Conservation (phyloP, 2,797 vertebrate species). For the Neosalanx taihuensis region DNA sequence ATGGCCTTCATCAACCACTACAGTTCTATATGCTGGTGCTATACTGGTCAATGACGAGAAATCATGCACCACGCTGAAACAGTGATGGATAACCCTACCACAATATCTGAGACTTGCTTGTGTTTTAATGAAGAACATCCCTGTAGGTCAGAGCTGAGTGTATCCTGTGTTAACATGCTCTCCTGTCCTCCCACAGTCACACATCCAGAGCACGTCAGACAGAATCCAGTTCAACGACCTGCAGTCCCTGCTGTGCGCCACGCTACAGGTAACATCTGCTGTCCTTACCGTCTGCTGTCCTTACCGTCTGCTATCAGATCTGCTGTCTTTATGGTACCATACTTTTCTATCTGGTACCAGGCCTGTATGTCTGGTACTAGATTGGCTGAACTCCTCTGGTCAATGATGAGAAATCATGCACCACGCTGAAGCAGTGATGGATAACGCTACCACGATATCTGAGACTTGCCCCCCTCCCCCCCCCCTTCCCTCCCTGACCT, state of each 20-base stretch:
- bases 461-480: background rate
- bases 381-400: background rate
- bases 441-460: slow-evolving; percentile 9
- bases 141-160: background rate
- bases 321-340: too few species aligned
- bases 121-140: background rate
- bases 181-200: slow-evolving; percentile 76
- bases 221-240: slow-evolving; percentile 98
- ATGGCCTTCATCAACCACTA: too few species aligned
- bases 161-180: slow-evolving; percentile 18
- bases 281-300: background rate
- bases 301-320: background rate
- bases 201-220: slow-evolving; percentile 98
- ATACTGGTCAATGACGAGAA: slow-evolving; percentile 7
- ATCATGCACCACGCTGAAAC: slow-evolving; percentile 6
- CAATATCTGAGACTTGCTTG: background rate
- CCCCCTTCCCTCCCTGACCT: background rate
- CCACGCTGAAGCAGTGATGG: slow-evolving; percentile 8
- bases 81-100: slow-evolving; percentile 6
- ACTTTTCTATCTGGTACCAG: too few species aligned
- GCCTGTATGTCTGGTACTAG: background rate
- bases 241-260: slow-evolving; percentile 95
- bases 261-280: slow-evolving; percentile 84
- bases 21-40: background rate
- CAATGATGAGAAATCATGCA: slow-evolving; percentile 11